Evolutionary conservation across 2,888 invertebrate species (phyloP).

Genomic region (Coremacera marginata): DNA sequence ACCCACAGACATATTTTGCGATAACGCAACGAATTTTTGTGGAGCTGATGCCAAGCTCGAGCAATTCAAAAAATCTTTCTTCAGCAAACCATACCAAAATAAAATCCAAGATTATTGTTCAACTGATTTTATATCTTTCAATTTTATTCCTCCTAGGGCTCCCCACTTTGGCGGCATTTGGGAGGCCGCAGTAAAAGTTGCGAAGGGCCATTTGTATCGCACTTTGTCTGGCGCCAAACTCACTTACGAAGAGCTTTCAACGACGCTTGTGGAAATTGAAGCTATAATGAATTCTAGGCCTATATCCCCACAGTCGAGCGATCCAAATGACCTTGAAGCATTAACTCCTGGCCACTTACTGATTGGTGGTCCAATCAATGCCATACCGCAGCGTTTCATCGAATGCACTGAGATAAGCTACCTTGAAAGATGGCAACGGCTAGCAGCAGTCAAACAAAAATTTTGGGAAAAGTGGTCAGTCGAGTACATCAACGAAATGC

Average conservation of each 20-base stretch:
- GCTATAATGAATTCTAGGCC: too few species aligned
- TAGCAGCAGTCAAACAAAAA: constrained; percentile 24
- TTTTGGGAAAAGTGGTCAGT: constrained; percentile 34
- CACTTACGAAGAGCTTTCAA: not conserved
- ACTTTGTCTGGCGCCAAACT: constrained; percentile 17
- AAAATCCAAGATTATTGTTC: constrained; percentile 14
- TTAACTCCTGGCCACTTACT: constrained; percentile 23
- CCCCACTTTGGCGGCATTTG: not conserved
- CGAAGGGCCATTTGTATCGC: constrained; percentile 29
- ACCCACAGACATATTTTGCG: constrained; percentile 32
- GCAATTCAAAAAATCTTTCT: not conserved
- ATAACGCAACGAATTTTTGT: constrained; percentile 37
- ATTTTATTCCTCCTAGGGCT: constrained; percentile 23
- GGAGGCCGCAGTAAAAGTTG: too few species aligned
- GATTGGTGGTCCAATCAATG: constrained; percentile 17
- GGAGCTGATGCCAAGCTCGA: too few species aligned
- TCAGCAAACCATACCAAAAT: too few species aligned
- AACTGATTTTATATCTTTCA: constrained; percentile 13
- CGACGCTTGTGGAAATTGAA: too few species aligned
- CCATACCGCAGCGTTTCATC: constrained; percentile 23
- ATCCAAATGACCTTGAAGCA: constrained; percentile 20
- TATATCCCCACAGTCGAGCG: too few species aligned
- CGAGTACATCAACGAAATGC: constrained; percentile 22
- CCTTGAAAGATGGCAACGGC: constrained; percentile 25
- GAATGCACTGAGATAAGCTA: constrained; percentile 18